Evolutionary conservation across 1,140 invertebrate species (phyloP).

Genomic region (Leptopilina clavipes): DNA sequence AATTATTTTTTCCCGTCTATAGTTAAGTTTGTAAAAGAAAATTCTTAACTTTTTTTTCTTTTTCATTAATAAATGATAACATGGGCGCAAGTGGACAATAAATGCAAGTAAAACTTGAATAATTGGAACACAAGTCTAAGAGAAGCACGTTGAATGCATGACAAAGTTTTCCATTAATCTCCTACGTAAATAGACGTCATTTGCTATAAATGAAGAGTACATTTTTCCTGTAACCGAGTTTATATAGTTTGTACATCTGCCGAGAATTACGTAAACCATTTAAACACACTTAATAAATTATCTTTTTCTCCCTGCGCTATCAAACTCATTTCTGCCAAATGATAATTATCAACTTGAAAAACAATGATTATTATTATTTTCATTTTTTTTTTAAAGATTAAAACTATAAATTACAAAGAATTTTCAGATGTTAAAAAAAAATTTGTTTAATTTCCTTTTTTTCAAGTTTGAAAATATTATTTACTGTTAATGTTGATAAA

Average conservation of each 20-base stretch:
- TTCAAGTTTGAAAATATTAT: too few species aligned
- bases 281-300: slow-evolving; percentile 15
- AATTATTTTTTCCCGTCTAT: too few species aligned
- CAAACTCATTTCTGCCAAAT: not conserved
- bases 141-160: not conserved
- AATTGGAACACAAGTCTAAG: not conserved
- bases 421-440: too few species aligned
- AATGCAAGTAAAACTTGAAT: not conserved
- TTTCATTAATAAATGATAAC: not conserved
- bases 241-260: slow-evolving; percentile 8
- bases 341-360: slow-evolving; percentile 10
- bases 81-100: not conserved
- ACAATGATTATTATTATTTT: too few species aligned
- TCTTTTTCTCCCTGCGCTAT: not conserved
- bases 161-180: slow-evolving; percentile 28
- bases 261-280: not conserved
- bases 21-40: too few species aligned
- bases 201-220: slow-evolving; percentile 10
- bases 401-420: too few species aligned
- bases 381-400: too few species aligned
- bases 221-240: slow-evolving; percentile 25
- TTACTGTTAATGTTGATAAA: too few species aligned
- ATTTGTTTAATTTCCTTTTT: too few species aligned
- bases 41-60: not conserved
- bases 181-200: slow-evolving; percentile 27